Conservation (phyloP, 1,140 invertebrate species). For the Riptortus pedestris region DNA sequence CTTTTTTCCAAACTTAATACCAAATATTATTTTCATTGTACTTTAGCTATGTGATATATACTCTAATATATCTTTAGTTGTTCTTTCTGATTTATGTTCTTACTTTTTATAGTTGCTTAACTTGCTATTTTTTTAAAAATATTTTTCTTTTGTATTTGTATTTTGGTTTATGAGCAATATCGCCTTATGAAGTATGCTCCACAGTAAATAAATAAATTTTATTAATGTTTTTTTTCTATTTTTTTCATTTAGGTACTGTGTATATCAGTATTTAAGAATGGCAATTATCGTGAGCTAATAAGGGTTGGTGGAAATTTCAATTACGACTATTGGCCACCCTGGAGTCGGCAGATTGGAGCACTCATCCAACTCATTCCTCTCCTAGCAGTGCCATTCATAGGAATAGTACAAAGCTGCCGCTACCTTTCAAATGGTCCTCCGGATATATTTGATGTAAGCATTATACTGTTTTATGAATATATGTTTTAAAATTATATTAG, state of each 20-base stretch:
- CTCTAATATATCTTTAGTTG: too few species aligned
- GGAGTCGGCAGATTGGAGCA: constrained; percentile 64
- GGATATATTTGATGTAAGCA: constrained; percentile 73
- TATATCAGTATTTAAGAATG: constrained; percentile 64
- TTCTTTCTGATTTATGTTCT: too few species aligned
- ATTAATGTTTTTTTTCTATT: too few species aligned
- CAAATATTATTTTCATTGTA: too few species aligned
- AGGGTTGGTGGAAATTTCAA: constrained; percentile 48
- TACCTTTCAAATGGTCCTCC: constrained; percentile 70
- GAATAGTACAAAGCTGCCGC: constrained; percentile 69
- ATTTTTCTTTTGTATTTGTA: too few species aligned
- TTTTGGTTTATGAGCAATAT: too few species aligned
- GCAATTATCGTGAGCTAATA: constrained; percentile 60
- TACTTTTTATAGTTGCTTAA: too few species aligned
- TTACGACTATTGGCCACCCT: constrained; percentile 59
- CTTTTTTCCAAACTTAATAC: too few species aligned
- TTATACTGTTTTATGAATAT: neutral
- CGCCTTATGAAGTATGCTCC: too few species aligned
- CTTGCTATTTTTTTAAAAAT: too few species aligned
- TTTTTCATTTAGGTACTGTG: constrained; percentile 51
- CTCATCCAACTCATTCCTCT: constrained; percentile 66
- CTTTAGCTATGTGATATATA: too few species aligned
- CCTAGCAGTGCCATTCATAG: constrained; percentile 61
- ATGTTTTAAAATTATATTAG: neutral
- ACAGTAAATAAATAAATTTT: too few species aligned